Evolutionary conservation across 1,140 invertebrate species (phyloP).

Genomic region (Geopemphigus sp.): DNA sequence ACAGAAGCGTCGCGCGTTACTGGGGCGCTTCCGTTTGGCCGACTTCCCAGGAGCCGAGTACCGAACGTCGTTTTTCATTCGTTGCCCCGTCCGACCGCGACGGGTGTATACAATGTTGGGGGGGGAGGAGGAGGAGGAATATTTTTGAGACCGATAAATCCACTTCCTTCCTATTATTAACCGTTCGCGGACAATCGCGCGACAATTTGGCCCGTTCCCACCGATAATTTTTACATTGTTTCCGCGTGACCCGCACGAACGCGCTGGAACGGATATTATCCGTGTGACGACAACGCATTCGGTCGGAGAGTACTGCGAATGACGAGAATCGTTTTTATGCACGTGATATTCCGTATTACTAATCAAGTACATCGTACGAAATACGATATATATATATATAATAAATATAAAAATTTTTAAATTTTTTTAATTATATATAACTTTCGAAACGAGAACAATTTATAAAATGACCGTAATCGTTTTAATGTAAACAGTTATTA

Average conservation of each 20-base stretch:
- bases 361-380: too few species aligned
- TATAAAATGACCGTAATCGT: neutral
- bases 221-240: slow-evolving; percentile 8
- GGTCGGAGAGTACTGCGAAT: too few species aligned
- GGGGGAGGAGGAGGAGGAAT: too few species aligned
- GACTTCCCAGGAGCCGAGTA: slow-evolving; percentile 19
- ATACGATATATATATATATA: too few species aligned
- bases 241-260: slow-evolving; percentile 13
- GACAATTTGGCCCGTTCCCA: slow-evolving; percentile 16
- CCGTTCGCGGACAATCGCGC: neutral
- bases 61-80: slow-evolving; percentile 11
- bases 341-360: too few species aligned
- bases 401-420: too few species aligned
- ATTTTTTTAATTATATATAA: too few species aligned
- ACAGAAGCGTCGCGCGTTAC: too few species aligned
- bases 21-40: slow-evolving; percentile 33
- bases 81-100: neutral
- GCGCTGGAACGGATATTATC: neutral
- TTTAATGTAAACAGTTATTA: neutral
- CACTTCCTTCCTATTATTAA: slow-evolving; percentile 15
- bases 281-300: too few species aligned
- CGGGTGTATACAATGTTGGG: too few species aligned
- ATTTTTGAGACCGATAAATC: slow-evolving; percentile 33
- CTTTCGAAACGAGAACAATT: too few species aligned
- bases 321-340: too few species aligned